Evolutionary conservation across 2,888 invertebrate species (phyloP).

Genomic region (Calameuta filiformis): DNA sequence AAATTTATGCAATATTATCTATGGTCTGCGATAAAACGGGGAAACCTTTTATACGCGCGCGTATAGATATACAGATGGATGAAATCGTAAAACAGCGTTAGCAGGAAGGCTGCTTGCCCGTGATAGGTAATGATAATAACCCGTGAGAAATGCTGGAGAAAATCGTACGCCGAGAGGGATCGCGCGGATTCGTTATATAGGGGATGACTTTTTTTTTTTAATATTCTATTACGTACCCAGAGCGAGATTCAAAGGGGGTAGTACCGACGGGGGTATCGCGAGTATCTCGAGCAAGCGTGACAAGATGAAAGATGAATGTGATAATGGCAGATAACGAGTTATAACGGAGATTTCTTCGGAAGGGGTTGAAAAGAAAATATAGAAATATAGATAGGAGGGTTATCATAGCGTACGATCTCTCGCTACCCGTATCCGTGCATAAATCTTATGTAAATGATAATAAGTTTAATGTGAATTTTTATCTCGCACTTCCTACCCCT

Average conservation of each 20-base stretch:
- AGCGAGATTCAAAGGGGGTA: not conserved
- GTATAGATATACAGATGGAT: not conserved
- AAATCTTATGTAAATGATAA: constrained; percentile 6
- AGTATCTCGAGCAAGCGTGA: not conserved
- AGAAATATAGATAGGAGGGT: not conserved
- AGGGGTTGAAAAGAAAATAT: not conserved
- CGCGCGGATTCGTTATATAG: not conserved
- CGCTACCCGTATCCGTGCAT: not conserved
- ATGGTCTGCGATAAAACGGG: not conserved
- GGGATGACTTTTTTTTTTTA: not conserved
- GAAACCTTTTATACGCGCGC: not conserved
- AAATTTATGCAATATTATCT: constrained; percentile 20
- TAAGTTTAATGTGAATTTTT: not conserved
- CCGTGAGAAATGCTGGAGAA: not conserved
- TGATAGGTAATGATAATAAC: not conserved
- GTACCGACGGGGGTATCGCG: not conserved
- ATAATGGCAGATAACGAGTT: not conserved
- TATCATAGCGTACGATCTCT: not conserved
- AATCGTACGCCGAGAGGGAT: not conserved
- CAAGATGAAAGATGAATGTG: not conserved
- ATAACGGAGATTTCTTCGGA: not conserved
- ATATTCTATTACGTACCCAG: not conserved
- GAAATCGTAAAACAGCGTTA: not conserved
- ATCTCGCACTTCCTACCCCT: not conserved
- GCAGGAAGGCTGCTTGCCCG: not conserved